Evolutionary conservation across 1,140 invertebrate species (phyloP), one percentile per base, ranked within the genome.

Genomic region (Sesamia nonagrioides): DNA sequence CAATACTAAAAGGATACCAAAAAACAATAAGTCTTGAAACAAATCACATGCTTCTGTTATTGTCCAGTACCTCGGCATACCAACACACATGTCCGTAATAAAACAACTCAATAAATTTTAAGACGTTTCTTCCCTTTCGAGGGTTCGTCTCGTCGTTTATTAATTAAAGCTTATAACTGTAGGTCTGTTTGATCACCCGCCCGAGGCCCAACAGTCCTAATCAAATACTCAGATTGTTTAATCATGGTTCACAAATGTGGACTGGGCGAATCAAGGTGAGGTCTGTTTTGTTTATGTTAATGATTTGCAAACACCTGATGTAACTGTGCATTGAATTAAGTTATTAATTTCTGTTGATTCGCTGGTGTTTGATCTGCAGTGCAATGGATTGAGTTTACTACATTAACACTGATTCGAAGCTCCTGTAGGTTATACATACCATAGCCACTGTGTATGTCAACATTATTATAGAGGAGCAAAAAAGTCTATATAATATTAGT

Each of bases 161-260:
- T 72, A 72, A 72, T 72, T 72, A 72, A 72, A 37, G 48, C 35
- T 72, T 72, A 72, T 54, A 37, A 72, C 69, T 72, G 50, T 15
- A 68, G 40, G 40, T 18, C 37, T 45, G 54, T 73, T 73, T 73
- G 52, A 58, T 60, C 54, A 21, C 71, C n/a, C 35, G 17, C 71
- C 63, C 40, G 21, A 37, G 52, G 17, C 71, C 27, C 63, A 42
- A 13, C 50, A 37, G 71, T 73, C 71, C 71, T 73, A 73, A 73
- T 37, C 15, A 73, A 73, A 73, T 73, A 73, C 71, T 73, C 52
- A 33, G 37, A 60, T 40, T 73, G 54, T 73, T 73, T 73, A 73
- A 60, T 60, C 52, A 73, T 58, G 37, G 71, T 27, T 45, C 37
- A 52, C 54, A 60, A 72, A 56, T 73, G 71, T 73, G 71, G 71